phyloP scores from a whole-genome alignment of 2,113 vertebrate genomes.

The Oreotrochilus melanogaster region DNA sequence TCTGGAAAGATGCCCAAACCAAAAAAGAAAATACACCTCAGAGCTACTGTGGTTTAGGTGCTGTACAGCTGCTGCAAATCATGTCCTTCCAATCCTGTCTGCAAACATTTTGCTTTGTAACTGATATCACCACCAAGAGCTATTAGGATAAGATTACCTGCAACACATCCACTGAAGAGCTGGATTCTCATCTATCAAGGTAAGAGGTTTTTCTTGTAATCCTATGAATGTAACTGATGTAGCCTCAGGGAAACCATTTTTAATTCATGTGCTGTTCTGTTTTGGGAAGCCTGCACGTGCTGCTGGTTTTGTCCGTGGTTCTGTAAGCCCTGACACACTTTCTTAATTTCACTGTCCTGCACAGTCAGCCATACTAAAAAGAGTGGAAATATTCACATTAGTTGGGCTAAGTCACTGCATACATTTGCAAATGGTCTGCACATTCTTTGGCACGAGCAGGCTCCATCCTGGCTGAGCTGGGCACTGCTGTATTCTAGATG shows the following conservation, averaged over 20 bases:
- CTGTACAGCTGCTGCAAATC: not conserved
- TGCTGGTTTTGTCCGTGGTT: not conserved
- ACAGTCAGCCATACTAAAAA: not conserved
- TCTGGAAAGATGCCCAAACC: not conserved
- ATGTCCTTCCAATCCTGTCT: not conserved
- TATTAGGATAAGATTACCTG: not conserved
- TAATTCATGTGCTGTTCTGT: not conserved
- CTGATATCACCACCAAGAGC: not conserved
- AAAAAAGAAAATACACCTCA: not conserved
- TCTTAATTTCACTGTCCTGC: not conserved
- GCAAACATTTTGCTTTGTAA: not conserved
- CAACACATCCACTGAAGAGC: not conserved
- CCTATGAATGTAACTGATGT: not conserved
- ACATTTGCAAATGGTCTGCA: not conserved
- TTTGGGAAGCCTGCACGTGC: not conserved
- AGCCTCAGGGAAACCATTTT: not conserved
- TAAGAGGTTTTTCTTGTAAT: not conserved
- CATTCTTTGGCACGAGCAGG: accelerated
- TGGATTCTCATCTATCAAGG: not conserved
- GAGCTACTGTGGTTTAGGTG: not conserved
- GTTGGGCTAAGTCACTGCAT: not conserved
- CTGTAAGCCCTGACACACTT: not conserved
- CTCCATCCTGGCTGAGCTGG: not conserved
- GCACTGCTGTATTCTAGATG: not conserved
- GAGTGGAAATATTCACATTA: not conserved